Percentiles rank a stretch among this genome's conserved stretches.
Evolutionary conservation across 2,797 vertebrate species (phyloP).

Genomic region (Coccyzus lansbergi): DNA sequence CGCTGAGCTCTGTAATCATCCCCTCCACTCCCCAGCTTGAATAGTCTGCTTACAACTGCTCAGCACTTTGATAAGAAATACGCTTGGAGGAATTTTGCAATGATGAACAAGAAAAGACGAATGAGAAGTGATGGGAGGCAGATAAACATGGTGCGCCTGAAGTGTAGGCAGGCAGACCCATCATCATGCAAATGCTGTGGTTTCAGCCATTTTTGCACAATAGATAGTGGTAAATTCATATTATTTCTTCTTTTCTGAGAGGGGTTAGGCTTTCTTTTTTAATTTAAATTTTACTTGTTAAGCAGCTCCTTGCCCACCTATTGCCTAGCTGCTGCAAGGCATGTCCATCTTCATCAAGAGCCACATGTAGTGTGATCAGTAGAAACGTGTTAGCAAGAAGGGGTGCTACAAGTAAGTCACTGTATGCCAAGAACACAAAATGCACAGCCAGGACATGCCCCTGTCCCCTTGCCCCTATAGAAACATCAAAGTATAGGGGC

Average conservation of each 20-base stretch:
- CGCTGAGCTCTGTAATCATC: neutral
- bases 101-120: neutral
- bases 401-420: neutral
- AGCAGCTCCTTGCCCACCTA: neutral
- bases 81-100: neutral
- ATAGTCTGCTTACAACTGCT: neutral
- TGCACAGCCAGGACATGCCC: neutral
- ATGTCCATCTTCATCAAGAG: neutral
- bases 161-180: neutral
- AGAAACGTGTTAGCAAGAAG: neutral
- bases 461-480: neutral
- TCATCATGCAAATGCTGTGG: neutral
- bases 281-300: neutral
- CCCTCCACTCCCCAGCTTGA: neutral
- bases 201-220: neutral
- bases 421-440: neutral
- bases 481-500: neutral
- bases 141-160: neutral
- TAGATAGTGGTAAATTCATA: neutral
- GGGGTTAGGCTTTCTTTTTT: neutral
- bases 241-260: neutral
- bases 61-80: neutral
- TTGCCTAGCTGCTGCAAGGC: neutral
- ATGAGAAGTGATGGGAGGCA: neutral
- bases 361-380: rapidly evolving